Evolutionary conservation across 1,140 invertebrate genomes (phyloP).

Genomic region (Drosophila jambulina): DNA sequence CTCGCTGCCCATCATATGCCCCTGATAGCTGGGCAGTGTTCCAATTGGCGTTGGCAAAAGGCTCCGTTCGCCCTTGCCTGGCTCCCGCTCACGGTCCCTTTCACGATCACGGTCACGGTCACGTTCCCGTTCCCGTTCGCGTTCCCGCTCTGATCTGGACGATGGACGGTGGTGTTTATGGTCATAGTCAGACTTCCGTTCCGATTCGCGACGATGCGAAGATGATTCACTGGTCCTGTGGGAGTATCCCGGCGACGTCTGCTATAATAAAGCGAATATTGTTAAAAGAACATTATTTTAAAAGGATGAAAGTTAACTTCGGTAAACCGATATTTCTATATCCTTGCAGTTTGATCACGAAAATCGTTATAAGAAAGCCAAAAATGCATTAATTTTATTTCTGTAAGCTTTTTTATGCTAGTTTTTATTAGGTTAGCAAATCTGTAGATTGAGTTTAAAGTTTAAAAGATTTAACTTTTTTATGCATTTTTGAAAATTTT

Average conservation of each 20-base stretch:
- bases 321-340: too few relatives aligned
- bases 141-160: constrained; percentile 1
- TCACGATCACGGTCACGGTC: not conserved
- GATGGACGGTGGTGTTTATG: constrained; percentile 9
- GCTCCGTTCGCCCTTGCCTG: constrained; percentile 27
- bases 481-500: too few relatives aligned
- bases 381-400: too few relatives aligned
- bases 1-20: constrained; percentile 76
- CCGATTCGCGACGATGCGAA: constrained; percentile 48
- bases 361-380: too few relatives aligned
- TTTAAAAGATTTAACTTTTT: too few relatives aligned
- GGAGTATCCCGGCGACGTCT: constrained; percentile 34
- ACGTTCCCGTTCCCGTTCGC: not conserved
- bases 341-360: too few relatives aligned
- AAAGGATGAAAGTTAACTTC: too few relatives aligned
- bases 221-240: constrained; percentile 27
- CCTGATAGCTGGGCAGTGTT: constrained; percentile 55
- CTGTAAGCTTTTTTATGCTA: too few relatives aligned
- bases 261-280: not conserved
- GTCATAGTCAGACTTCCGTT: not conserved
- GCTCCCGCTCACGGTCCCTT: constrained; percentile 4
- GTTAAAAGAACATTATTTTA: too few relatives aligned
- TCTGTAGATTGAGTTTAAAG: too few relatives aligned
- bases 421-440: too few relatives aligned
- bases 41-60: constrained; percentile 62